Percentiles rank a stretch among this genome's conserved stretches.
Evolutionary conservation across 1,140 invertebrate species (phyloP).

Genomic region (Dreissena rostriformis): DNA sequence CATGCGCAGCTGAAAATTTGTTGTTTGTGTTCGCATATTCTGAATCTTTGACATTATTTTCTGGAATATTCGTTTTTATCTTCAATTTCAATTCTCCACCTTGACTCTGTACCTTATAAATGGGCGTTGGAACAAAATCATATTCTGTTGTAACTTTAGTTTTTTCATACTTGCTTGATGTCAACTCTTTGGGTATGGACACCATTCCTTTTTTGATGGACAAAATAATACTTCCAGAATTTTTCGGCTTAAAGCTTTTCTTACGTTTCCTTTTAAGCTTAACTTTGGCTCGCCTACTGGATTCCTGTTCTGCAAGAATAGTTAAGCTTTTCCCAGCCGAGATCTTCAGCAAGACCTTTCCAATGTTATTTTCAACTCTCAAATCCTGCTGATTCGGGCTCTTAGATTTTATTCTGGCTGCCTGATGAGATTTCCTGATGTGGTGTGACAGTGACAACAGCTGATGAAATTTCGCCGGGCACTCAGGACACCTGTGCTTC

Average conservation of each 20-base stretch:
- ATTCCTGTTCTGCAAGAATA: conserved; percentile 9
- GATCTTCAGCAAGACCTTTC: conserved; percentile 50
- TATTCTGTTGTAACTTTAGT: not conserved
- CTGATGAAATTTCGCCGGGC: conserved; percentile 6
- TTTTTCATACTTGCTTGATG: not conserved
- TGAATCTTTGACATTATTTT: not conserved
- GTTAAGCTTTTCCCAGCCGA: conserved; percentile 43
- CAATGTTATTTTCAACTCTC: conserved; percentile 10
- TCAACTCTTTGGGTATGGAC: conserved; percentile 24
- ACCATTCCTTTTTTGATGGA: conserved; percentile 53
- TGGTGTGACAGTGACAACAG: conserved; percentile 37
- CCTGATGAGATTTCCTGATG: conserved; percentile 11
- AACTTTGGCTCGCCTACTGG: conserved; percentile 6
- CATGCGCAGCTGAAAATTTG: not conserved
- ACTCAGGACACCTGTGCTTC: conserved; percentile 14
- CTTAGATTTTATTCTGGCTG: not conserved
- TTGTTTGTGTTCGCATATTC: conserved; percentile 11
- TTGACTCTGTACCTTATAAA: conserved; percentile 23
- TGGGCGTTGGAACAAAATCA: not conserved
- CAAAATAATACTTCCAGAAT: conserved; percentile 38
- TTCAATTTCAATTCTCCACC: conserved; percentile 32
- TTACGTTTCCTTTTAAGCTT: conserved; percentile 27
- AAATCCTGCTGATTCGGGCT: not conserved
- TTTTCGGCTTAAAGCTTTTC: conserved; percentile 44
- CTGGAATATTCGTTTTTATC: conserved; percentile 25